Percentiles rank a stretch among this genome's conserved stretches.
phyloP scores from a whole-genome alignment of 2,797 vertebrate genomes.

The Eremophila alpestris region DNA sequence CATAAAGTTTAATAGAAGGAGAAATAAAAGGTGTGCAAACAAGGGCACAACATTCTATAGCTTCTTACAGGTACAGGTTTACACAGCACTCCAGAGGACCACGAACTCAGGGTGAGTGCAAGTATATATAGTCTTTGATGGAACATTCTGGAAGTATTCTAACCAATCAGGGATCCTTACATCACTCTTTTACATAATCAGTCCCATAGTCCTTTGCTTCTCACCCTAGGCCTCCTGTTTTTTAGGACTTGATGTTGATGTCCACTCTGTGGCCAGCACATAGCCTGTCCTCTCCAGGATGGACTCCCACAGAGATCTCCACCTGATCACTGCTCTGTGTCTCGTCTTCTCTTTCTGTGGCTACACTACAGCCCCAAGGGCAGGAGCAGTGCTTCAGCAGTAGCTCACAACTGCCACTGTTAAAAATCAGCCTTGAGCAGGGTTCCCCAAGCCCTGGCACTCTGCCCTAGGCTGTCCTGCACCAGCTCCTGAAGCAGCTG shows the following conservation, averaged over 20 bases:
- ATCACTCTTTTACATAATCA: not conserved
- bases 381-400: not conserved
- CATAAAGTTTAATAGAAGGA: not conserved
- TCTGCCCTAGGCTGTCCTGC: not conserved
- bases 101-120: not conserved
- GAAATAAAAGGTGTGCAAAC: not conserved
- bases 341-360: not conserved
- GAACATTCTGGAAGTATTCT: not conserved
- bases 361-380: not conserved
- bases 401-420: too few relatives aligned
- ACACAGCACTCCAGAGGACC: not conserved
- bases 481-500: not conserved
- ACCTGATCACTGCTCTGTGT: not conserved
- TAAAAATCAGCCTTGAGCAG: not conserved
- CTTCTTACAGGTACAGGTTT: not conserved
- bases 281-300: not conserved
- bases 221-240: not conserved
- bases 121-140: not conserved
- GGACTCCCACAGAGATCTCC: not conserved
- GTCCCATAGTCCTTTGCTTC: not conserved
- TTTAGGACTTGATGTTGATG: not conserved
- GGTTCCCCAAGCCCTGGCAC: not conserved
- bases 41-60: not conserved
- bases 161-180: not conserved
- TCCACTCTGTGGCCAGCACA: not conserved